A percentile compares a stretch with the other conserved stretches of the same genome.
Evolutionary conservation across 2,797 vertebrate species (phyloP).

Genomic region (Acrocephalus scirpaceus): DNA sequence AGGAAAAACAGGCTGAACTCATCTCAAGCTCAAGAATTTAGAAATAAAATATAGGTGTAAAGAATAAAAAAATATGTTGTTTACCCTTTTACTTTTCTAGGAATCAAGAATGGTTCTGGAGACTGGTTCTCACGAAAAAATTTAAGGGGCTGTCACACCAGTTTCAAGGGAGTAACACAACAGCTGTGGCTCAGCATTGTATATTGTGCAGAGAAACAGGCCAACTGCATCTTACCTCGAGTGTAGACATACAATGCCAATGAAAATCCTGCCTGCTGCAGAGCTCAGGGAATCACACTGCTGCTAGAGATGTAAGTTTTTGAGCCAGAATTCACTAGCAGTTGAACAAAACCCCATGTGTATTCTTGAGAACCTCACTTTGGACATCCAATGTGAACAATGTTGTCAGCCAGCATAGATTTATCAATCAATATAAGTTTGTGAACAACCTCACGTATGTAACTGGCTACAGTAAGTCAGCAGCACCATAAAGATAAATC

Average conservation of each 20-base stretch:
- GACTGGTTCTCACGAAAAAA: neutral
- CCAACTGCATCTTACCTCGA: neutral
- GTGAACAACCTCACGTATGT: neutral
- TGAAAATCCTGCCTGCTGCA: neutral
- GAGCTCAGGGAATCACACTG: neutral
- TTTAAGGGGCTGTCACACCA: accelerated
- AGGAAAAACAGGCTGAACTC: neutral
- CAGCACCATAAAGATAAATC: neutral
- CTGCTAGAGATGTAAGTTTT: neutral
- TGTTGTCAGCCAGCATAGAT: neutral
- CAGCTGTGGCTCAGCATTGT: neutral
- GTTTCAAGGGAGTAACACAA: neutral
- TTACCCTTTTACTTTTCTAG: neutral
- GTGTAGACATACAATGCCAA: accelerated
- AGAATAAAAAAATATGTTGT: neutral
- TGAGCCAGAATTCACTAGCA: neutral
- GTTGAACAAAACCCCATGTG: neutral
- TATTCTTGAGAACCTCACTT: neutral
- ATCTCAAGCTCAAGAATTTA: neutral
- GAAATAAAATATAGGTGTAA: neutral
- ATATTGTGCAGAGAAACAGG: neutral
- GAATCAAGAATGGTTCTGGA: neutral
- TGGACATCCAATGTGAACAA: neutral
- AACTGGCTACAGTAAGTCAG: constrained; percentile 6
- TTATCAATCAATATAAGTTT: constrained; percentile 25